phyloP scores from a whole-genome alignment of 2,888 invertebrate species.

The Epiblema foenella region DNA sequence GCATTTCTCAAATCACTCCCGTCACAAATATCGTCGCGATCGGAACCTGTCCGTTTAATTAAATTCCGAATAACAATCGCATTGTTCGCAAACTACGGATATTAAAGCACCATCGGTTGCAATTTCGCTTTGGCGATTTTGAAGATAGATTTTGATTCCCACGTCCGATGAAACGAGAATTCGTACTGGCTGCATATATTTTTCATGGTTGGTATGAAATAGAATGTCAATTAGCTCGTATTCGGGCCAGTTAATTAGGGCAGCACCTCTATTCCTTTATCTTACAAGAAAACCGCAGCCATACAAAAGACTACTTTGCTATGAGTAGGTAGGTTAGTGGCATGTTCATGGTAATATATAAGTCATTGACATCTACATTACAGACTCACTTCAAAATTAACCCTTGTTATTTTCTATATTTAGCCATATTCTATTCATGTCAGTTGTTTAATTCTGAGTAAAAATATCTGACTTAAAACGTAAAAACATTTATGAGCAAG shows the following conservation, averaged over 20 bases:
- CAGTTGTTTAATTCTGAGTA: background rate
- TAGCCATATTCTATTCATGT: background rate
- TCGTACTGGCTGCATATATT: background rate
- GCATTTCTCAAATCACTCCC: constrained; percentile 34
- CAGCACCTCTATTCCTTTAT: too few species aligned
- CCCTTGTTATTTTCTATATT: too few species aligned
- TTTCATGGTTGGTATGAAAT: too few species aligned
- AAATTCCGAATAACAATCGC: constrained; percentile 56
- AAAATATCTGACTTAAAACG: background rate
- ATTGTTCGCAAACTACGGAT: constrained; percentile 53
- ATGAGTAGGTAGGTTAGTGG: too few species aligned
- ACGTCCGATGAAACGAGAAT: background rate
- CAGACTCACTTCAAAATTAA: too few species aligned
- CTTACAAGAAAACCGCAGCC: too few species aligned
- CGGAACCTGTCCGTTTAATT: constrained; percentile 59
- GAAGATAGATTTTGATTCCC: constrained; percentile 20
- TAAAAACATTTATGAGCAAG: background rate
- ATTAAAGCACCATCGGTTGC: constrained; percentile 52
- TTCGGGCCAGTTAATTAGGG: too few species aligned
- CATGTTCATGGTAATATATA: too few species aligned
- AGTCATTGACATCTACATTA: too few species aligned
- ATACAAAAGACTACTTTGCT: too few species aligned
- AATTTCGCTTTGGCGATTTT: constrained; percentile 39
- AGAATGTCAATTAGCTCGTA: too few species aligned
- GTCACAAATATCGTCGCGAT: constrained; percentile 51